Base-by-base conservation (phyloP, 2,113 vertebrate genomes). In the Xyliphius kryptos region DNA sequence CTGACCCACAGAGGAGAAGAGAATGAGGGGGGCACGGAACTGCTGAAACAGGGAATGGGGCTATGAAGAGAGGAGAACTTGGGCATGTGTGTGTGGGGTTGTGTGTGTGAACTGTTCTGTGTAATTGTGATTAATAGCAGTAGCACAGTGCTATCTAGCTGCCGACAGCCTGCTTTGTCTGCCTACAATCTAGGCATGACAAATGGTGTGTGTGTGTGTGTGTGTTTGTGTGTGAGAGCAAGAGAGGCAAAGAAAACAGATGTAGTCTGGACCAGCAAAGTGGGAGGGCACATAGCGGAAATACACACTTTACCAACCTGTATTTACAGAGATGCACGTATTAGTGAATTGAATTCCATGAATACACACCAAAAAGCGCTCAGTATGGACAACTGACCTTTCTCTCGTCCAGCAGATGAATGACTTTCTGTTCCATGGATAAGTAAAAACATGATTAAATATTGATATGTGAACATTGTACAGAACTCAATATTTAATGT, bases 111-210 rank as follows among this genome's bases (percentile, higher is more conserved):
- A 79, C 84, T 88, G 83, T 90, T 83, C 83, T 91, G 82, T 92
- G 87, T 97, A 97, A 97, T 97, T 97, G 91, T 98, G 94, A 98
- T 97, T 97, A 95, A 97, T 98, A 93, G 90, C 85, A 76, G 89
- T 82, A 87, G 86, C 60, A 85, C 85, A 88, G 89, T 75, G 74
- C 88, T 97, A 94, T 97, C 92, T 92, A 81, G 89, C 89, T 86
- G 83, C 88, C 89, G 90, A 91, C 92, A 92, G 90, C 74, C 91
- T 89, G 84, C 87, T 93, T 93, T 94, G 94, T 94, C 92, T 94
- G 90, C 87, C 84, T 91, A 88, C 91, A 95, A 94, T 94, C 91
- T 93, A 84, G 70, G 77, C 83, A 86, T 97, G 93, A 97, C 92
- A 91, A 93, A 96, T 95, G 90, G n/a, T n/a, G n/a, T n/a, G n/a